These are phyloP conservation scores for Numida meleagris DNA, from an alignment of 2,113 vertebrate species.

Conservation along the genomic window DNA sequence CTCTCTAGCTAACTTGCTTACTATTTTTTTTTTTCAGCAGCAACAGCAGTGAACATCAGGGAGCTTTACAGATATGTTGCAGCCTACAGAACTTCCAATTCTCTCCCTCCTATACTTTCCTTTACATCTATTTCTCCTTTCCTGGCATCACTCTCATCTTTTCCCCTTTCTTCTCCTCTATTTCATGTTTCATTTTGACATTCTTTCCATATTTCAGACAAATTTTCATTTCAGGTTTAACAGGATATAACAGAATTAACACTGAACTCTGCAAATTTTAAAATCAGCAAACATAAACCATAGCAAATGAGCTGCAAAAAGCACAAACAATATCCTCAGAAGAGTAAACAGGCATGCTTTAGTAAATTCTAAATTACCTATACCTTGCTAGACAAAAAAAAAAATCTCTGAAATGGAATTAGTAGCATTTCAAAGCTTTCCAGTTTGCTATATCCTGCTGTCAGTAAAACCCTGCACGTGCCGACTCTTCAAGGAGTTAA, in stretches of 20 bases:
- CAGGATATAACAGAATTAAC: background rate
- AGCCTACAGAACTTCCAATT: background rate
- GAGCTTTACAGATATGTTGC: background rate
- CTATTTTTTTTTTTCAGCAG: background rate
- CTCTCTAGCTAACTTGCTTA: background rate
- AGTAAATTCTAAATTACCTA: background rate
- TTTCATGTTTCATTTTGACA: background rate
- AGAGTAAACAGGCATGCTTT: background rate
- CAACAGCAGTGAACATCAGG: background rate
- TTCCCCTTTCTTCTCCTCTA: background rate
- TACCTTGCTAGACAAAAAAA: background rate
- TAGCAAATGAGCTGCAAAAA: background rate
- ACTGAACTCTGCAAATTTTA: background rate
- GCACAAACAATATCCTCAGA: background rate
- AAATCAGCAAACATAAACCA: background rate
- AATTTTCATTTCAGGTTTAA: constrained; percentile 10
- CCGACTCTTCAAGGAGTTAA: constrained; percentile 10
- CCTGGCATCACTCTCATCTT: background rate
- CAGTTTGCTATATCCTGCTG: background rate
- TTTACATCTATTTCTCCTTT: background rate
- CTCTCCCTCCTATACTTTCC: background rate
- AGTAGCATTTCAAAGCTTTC: background rate
- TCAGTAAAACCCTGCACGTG: background rate
- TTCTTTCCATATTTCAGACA: background rate
- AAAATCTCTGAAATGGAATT: constrained; percentile 2